Conservation (phyloP, 2,113 vertebrate species). For the Piprites chloris region DNA sequence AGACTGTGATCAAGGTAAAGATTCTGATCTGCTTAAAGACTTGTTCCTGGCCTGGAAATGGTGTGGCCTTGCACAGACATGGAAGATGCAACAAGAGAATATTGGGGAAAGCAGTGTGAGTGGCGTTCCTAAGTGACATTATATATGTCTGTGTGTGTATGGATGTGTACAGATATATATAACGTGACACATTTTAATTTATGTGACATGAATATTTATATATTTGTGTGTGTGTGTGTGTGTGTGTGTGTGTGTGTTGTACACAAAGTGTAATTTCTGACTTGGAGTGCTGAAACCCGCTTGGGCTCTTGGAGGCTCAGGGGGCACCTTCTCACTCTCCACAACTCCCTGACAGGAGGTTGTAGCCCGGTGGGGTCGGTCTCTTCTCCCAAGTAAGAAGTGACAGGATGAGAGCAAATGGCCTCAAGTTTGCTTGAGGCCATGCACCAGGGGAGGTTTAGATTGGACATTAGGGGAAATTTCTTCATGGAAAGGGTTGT, state of each 20-base stretch:
- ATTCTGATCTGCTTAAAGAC: neutral
- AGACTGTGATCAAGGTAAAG: neutral
- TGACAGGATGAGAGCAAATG: neutral
- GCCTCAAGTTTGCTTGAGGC: neutral
- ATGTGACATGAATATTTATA: neutral
- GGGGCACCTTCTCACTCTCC: too few relatives aligned
- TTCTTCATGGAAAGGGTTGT: neutral
- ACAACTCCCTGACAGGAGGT: neutral
- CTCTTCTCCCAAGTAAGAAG: neutral
- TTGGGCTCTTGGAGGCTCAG: neutral
- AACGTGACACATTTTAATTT: neutral
- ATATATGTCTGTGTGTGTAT: accelerated
- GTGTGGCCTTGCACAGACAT: neutral
- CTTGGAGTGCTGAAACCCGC: neutral
- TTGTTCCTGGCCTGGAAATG: neutral
- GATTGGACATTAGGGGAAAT: neutral
- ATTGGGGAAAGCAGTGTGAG: neutral
- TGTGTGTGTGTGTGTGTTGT: neutral
- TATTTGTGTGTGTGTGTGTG: neutral
- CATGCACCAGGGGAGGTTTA: neutral
- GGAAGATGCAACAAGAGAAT: neutral
- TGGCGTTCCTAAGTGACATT: neutral
- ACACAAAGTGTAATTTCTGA: neutral
- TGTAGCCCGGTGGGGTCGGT: neutral
- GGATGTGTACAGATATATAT: neutral